These are phyloP conservation scores for Penelope pileata DNA, from an alignment of 2,113 vertebrate genomes.

Conservation along the genomic window DNA sequence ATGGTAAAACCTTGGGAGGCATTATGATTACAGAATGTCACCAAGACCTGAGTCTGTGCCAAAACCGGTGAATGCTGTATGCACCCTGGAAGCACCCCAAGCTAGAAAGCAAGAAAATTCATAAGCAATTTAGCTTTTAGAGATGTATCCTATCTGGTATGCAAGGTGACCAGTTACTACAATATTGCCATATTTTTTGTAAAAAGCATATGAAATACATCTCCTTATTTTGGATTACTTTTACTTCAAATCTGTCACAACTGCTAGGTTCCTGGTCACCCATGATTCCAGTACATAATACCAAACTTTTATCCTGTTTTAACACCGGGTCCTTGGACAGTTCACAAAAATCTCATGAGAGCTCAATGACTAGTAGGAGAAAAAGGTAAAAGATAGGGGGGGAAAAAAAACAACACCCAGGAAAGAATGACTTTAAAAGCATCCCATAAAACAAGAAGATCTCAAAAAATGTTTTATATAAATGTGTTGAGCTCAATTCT, in stretches of 20 bases:
- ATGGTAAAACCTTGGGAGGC: neutral
- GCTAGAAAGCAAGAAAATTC: neutral
- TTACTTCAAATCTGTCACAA: neutral
- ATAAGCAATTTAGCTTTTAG: neutral
- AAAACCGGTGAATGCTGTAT: neutral
- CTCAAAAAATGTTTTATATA: neutral
- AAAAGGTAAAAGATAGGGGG: neutral
- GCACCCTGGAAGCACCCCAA: neutral
- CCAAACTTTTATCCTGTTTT: neutral
- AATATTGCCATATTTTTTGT: neutral
- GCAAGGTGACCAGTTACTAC: neutral
- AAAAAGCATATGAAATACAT: neutral
- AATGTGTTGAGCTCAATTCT: neutral
- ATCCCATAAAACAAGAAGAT: neutral
- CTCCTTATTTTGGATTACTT: neutral
- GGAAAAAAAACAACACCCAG: neutral
- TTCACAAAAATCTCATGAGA: neutral
- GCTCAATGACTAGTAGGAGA: neutral
- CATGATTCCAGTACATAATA: neutral
- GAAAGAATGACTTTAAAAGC: neutral
- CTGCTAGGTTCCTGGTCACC: neutral
- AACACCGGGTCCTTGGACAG: neutral
- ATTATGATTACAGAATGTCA: neutral
- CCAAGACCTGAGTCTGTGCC: neutral
- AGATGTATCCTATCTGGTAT: neutral